Conservation (phyloP, 2,888 invertebrate genomes). For the Caenorhabditis becei region DNA sequence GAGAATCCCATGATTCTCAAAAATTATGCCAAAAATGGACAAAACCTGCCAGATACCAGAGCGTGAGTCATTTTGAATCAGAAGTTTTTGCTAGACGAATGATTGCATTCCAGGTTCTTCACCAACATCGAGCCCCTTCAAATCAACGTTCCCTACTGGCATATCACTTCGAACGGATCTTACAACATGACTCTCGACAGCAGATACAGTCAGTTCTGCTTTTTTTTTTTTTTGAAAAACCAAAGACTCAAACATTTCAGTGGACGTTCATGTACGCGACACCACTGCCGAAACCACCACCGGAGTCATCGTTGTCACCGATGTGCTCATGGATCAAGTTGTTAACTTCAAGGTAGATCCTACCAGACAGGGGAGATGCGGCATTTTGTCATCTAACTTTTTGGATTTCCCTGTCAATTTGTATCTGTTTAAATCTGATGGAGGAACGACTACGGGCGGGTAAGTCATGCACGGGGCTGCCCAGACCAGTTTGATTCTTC, state of each 20-base stretch:
- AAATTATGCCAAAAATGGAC: background rate
- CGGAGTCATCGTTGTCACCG: background rate
- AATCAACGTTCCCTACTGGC: slow-evolving; percentile 14
- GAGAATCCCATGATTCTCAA: background rate
- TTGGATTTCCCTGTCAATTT: background rate
- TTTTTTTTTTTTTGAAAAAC: background rate
- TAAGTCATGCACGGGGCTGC: background rate
- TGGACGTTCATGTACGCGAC: background rate
- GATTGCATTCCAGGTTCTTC: background rate
- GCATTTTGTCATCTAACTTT: background rate
- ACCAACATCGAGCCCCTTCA: background rate
- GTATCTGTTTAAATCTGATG: background rate
- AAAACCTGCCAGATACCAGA: background rate
- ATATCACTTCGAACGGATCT: background rate
- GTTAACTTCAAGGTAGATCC: background rate
- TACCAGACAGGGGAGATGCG: background rate
- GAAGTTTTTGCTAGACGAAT: background rate
- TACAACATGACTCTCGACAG: slow-evolving; percentile 1
- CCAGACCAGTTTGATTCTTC: background rate
- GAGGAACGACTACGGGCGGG: background rate
- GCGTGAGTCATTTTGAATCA: background rate
- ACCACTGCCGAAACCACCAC: background rate
- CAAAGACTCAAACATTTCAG: background rate
- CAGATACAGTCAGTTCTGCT: background rate
- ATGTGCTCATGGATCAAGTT: background rate